Conservation (phyloP, 2,888 invertebrate species). For the Drosophila austrosaltans region DNA sequence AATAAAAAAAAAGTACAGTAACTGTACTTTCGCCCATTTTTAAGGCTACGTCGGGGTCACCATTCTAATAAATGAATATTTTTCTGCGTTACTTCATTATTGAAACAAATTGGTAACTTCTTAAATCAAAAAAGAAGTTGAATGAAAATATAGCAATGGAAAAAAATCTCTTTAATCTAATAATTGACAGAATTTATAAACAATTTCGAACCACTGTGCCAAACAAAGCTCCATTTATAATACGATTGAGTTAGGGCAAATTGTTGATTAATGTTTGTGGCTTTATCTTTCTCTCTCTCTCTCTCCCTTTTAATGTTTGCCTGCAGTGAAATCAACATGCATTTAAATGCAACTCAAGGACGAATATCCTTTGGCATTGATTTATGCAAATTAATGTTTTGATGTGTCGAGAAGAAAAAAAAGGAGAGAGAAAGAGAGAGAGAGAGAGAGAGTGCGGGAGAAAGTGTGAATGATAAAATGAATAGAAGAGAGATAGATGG, state of each 20-base stretch:
- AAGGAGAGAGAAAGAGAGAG: neutral
- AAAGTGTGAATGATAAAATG: neutral
- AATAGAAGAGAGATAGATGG: neutral
- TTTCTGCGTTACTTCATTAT: too few relatives aligned
- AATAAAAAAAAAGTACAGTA: too few relatives aligned
- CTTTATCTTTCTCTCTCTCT: too few relatives aligned
- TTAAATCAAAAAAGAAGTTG: too few relatives aligned
- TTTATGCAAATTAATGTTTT: conserved; percentile 24
- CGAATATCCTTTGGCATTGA: conserved; percentile 36
- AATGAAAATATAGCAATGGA: too few relatives aligned
- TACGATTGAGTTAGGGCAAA: neutral
- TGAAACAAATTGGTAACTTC: too few relatives aligned
- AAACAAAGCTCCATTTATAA: neutral
- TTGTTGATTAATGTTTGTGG: neutral
- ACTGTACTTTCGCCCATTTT: too few relatives aligned
- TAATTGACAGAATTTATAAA: neutral
- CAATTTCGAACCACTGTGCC: neutral
- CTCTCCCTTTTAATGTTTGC: too few relatives aligned
- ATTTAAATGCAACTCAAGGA: neutral
- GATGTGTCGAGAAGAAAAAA: conserved; percentile 6
- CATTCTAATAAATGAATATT: too few relatives aligned
- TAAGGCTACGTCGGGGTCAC: too few relatives aligned
- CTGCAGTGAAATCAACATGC: conserved; percentile 3
- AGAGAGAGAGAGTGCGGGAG: conserved; percentile 10
- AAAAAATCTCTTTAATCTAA: too few relatives aligned